A percentile compares a stretch with the other conserved stretches of the same genome.
Evolutionary conservation across 1,140 invertebrate species (phyloP).

Genomic region (Trichonephila inaurata): DNA sequence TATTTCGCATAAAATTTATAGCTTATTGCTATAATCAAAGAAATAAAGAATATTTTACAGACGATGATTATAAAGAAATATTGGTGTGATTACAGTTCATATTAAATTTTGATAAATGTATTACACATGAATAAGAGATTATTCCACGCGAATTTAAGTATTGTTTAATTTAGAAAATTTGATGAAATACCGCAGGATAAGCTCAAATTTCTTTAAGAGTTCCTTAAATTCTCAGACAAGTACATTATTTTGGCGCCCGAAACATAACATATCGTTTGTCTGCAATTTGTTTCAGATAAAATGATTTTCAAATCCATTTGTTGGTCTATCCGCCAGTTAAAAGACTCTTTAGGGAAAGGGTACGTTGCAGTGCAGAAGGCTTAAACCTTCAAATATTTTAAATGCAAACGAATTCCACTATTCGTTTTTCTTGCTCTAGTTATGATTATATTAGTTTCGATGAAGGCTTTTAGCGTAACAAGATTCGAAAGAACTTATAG

Average conservation of each 20-base stretch:
- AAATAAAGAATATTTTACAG: no score
- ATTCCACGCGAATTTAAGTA: no score
- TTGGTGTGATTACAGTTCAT: no score
- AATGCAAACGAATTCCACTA: neutral
- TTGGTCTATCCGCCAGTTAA: neutral
- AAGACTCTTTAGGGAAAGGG: neutral
- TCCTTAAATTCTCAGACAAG: neutral
- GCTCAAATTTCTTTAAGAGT: no score
- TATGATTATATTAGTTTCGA: neutral
- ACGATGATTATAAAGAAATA: no score
- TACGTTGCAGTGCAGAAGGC: neutral
- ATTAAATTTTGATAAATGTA: no score
- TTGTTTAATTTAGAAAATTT: no score
- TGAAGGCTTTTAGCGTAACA: constrained; percentile 10
- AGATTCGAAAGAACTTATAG: neutral
- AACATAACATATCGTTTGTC: constrained; percentile 1
- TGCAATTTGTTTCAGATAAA: constrained; percentile 7
- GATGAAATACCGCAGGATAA: no score
- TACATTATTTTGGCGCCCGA: neutral
- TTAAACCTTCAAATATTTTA: neutral
- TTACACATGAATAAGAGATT: no score
- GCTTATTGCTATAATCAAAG: no score
- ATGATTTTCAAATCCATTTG: constrained; percentile 19
- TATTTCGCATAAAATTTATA: no score
- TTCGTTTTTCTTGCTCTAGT: neutral